Conservation (phyloP, 92 coral and sea anemone species). For the Epizoanthus ramosus region DNA sequence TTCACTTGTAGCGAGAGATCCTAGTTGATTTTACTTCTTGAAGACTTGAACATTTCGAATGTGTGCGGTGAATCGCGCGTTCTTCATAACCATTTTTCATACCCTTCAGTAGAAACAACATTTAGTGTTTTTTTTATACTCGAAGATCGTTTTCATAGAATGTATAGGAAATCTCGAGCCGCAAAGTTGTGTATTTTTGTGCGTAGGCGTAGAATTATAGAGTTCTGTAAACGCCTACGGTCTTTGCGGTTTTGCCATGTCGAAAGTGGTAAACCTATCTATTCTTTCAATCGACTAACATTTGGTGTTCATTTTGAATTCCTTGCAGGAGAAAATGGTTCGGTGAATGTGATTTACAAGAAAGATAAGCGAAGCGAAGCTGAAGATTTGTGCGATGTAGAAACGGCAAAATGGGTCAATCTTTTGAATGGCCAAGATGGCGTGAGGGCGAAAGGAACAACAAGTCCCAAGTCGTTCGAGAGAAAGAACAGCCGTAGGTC, state of each 20-base stretch:
- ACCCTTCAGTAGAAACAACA: background rate
- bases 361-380: conserved; percentile 78
- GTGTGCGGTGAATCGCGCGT: background rate
- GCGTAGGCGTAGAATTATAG: conserved; percentile 12
- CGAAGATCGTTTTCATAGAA: background rate
- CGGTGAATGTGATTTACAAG: conserved; percentile 91
- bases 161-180: background rate
- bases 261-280: conserved; percentile 22
- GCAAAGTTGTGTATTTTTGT: background rate
- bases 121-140: background rate
- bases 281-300: conserved; percentile 60
- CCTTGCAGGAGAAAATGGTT: conserved; percentile 87
- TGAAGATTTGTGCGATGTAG: conserved; percentile 85
- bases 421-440: conserved; percentile 85
- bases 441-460: conserved; percentile 52
- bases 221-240: conserved; percentile 1
- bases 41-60: no score
- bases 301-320: conserved; percentile 35
- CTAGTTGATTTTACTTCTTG: no score
- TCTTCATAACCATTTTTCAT: background rate
- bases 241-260: background rate
- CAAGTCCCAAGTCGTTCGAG: conserved; percentile 63
- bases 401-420: conserved; percentile 91
- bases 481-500: conserved; percentile 81
- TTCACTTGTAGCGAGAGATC: background rate